phyloP scores from a whole-genome alignment of 2,113 vertebrate genomes.

The Phyllostomus discolor region DNA sequence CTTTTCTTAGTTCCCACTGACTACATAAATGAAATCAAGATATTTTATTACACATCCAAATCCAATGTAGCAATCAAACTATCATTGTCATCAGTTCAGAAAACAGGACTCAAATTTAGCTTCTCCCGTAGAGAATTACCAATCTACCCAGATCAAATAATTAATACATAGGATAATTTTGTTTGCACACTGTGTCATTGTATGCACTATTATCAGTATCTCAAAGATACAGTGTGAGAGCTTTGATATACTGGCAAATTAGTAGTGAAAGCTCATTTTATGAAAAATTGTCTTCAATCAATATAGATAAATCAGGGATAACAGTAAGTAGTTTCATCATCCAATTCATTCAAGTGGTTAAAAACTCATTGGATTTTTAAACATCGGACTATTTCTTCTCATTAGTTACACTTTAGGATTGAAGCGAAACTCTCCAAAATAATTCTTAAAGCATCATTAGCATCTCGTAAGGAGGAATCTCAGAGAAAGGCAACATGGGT shows the following conservation, averaged over 20 bases:
- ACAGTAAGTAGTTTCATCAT: background rate
- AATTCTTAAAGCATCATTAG: background rate
- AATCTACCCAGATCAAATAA: background rate
- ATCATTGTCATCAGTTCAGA: background rate
- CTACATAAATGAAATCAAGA: conserved; percentile 29
- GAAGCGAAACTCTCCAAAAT: background rate
- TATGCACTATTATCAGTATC: background rate
- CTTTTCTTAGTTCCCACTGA: conserved; percentile 37
- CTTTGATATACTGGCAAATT: conserved; percentile 2
- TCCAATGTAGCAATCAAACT: conserved; percentile 42
- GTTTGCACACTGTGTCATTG: background rate
- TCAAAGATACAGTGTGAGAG: background rate
- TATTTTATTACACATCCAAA: conserved; percentile 55
- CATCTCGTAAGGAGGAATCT: background rate
- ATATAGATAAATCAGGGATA: background rate
- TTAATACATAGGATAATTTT: conserved; percentile 22
- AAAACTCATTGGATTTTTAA: background rate
- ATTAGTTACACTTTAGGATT: background rate
- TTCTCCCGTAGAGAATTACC: background rate
- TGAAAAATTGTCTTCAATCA: background rate
- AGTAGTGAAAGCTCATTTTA: background rate
- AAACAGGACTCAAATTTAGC: conserved; percentile 33
- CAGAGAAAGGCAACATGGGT: background rate
- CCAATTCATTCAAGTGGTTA: background rate
- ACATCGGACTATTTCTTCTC: background rate